Conservation (phyloP, 2,113 vertebrate genomes). For the Recurvirostra avosetta region DNA sequence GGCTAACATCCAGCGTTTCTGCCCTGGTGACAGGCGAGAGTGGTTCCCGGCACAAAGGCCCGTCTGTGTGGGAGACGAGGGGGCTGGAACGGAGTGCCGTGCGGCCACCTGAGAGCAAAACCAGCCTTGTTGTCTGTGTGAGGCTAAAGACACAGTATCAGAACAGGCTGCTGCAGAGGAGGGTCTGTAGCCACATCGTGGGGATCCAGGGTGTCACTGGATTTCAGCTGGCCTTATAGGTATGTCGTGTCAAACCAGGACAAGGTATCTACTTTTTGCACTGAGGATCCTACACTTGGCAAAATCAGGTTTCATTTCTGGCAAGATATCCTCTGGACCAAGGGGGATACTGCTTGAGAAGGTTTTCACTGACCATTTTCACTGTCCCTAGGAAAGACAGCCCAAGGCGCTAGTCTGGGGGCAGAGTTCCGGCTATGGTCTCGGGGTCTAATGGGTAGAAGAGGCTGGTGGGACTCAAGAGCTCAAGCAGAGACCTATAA, state of each 20-base stretch:
- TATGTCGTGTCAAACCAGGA: too few species aligned
- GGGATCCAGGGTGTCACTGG: not conserved
- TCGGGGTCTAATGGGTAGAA: not conserved
- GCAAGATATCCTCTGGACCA: not conserved
- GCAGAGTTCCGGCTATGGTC: not conserved
- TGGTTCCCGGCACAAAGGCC: not conserved
- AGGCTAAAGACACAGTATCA: not conserved
- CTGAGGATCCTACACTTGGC: not conserved
- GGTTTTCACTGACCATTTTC: not conserved
- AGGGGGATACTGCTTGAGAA: not conserved
- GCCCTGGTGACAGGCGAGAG: not conserved
- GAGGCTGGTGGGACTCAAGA: not conserved
- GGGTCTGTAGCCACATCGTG: not conserved
- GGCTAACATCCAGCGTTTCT: not conserved
- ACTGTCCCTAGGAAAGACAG: not conserved
- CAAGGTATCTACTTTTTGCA: not conserved
- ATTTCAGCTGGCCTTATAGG: not conserved
- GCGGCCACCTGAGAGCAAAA: slow-evolving; percentile 9
- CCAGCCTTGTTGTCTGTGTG: not conserved
- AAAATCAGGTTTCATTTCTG: not conserved
- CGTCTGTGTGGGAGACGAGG: not conserved
- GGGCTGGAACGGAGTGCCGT: not conserved
- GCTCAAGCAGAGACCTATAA: not conserved
- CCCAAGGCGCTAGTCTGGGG: not conserved
- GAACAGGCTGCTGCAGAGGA: not conserved